Percentiles rank a stretch among this genome's conserved stretches.
phyloP scores from a whole-genome alignment of 2,797 vertebrate species.

The Myotis vivesi region DNA sequence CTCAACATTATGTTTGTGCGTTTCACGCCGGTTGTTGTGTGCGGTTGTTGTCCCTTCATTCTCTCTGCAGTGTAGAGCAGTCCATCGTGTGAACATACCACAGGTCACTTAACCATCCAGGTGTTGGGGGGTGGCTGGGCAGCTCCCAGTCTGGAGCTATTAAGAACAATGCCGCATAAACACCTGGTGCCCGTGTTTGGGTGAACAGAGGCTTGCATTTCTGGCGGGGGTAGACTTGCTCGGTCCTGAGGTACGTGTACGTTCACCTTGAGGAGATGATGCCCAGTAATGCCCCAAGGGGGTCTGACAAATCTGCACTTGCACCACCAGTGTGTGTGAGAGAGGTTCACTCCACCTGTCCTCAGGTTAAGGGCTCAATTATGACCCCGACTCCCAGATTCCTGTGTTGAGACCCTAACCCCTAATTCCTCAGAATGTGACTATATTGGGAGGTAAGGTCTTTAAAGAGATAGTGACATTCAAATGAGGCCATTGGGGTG shows the following conservation, averaged over 20 bases:
- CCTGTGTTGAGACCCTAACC: too few relatives aligned
- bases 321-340: not conserved
- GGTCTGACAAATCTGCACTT: not conserved
- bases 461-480: not conserved
- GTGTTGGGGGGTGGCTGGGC: too few relatives aligned
- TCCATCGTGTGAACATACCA: not conserved
- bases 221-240: not conserved
- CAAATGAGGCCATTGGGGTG: not conserved
- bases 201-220: not conserved
- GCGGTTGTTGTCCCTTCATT: not conserved
- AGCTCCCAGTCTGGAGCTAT: too few relatives aligned
- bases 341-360: not conserved
- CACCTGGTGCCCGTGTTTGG: not conserved
- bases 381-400: not conserved
- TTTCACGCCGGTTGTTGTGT: not conserved
- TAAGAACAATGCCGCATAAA: not conserved
- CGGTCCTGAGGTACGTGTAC: too few relatives aligned
- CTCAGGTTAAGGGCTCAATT: not conserved
- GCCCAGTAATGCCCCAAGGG: not conserved
- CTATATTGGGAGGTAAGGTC: not conserved
- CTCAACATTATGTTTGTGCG: not conserved
- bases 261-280: not conserved
- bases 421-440: not conserved
- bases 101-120: too few relatives aligned
- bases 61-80: not conserved